Evolutionary conservation across 2,888 invertebrate species (phyloP).

Genomic region (Lymantria dispar): DNA sequence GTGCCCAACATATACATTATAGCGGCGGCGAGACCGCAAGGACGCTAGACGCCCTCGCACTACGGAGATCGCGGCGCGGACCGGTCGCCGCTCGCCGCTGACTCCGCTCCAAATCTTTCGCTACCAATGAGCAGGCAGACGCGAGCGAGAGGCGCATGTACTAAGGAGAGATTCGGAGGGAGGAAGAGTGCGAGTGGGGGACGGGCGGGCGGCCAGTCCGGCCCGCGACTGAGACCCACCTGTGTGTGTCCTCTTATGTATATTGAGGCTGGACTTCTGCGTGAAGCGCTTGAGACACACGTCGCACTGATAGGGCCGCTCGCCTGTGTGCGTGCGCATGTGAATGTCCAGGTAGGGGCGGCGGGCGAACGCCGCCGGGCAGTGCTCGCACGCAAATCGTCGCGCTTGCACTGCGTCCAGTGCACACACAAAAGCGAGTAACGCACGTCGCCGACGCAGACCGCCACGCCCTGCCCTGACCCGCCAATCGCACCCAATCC

Average conservation of each 20-base stretch:
- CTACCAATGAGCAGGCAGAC: conserved; percentile 13
- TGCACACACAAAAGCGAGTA: conserved; percentile 83
- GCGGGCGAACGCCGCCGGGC: conserved; percentile 76
- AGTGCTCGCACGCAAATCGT: conserved; percentile 72
- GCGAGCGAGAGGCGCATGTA: conserved; percentile 14
- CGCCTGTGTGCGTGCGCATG: conserved; percentile 83
- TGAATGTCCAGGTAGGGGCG: conserved; percentile 79
- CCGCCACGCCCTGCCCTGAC: background rate
- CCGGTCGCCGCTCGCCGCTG: conserved; percentile 75
- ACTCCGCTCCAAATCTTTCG: conserved; percentile 66
- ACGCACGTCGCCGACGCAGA: conserved; percentile 77
- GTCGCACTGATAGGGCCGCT: conserved; percentile 86
- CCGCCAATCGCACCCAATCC: conserved; percentile 1
- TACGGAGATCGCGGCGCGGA: conserved; percentile 74
- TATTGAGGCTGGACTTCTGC: conserved; percentile 91
- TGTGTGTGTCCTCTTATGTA: conserved; percentile 90
- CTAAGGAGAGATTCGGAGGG: conserved; percentile 50
- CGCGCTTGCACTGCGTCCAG: conserved; percentile 80
- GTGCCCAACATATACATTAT: conserved; percentile 80
- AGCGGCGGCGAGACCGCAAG: conserved; percentile 72
- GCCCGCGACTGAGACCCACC: conserved; percentile 80
- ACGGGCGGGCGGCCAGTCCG: conserved; percentile 73
- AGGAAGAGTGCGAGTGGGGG: conserved; percentile 51
- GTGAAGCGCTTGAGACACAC: conserved; percentile 90
- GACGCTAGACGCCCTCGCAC: conserved; percentile 74